Evolutionary conservation across 2,888 invertebrate species (phyloP).

Genomic region (Cheilosia grossa): DNA sequence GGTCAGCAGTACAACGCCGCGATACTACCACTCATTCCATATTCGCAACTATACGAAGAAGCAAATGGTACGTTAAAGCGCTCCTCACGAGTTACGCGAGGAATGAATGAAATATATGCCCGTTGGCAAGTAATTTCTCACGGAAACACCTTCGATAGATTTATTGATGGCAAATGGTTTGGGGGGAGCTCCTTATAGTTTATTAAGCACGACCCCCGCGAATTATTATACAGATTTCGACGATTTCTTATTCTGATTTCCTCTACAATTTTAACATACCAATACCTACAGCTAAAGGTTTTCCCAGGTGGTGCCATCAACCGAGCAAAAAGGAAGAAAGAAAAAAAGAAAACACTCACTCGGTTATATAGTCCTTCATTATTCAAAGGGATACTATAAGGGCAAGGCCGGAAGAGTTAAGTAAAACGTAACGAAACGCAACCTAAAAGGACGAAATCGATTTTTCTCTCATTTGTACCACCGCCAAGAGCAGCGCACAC

Average conservation of each 20-base stretch:
- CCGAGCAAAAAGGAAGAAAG: background rate
- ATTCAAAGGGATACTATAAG: constrained; percentile 42
- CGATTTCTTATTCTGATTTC: constrained; percentile 70
- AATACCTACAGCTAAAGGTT: constrained; percentile 31
- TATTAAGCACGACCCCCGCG: constrained; percentile 56
- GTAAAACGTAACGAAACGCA: constrained; percentile 61
- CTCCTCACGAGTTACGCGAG: background rate
- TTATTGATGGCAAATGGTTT: constrained; percentile 3
- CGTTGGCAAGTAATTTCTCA: constrained; percentile 4
- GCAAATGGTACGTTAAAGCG: no score
- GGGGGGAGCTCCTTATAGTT: constrained; percentile 24
- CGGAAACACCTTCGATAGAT: constrained; percentile 24
- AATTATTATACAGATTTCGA: constrained; percentile 58
- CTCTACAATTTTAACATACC: constrained; percentile 33
- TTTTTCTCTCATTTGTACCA: constrained; percentile 55
- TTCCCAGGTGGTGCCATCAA: constrained; percentile 48
- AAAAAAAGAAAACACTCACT: constrained; percentile 29
- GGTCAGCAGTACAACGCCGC: background rate
- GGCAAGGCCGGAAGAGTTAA: constrained; percentile 44
- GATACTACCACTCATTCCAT: background rate
- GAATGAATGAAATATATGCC: no score
- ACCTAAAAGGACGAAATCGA: constrained; percentile 59
- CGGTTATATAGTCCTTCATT: constrained; percentile 41
- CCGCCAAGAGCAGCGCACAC: background rate
- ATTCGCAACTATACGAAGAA: no score